Base-by-base conservation (phyloP, 2,113 vertebrate genomes). In the Actenoides hombroni region DNA sequence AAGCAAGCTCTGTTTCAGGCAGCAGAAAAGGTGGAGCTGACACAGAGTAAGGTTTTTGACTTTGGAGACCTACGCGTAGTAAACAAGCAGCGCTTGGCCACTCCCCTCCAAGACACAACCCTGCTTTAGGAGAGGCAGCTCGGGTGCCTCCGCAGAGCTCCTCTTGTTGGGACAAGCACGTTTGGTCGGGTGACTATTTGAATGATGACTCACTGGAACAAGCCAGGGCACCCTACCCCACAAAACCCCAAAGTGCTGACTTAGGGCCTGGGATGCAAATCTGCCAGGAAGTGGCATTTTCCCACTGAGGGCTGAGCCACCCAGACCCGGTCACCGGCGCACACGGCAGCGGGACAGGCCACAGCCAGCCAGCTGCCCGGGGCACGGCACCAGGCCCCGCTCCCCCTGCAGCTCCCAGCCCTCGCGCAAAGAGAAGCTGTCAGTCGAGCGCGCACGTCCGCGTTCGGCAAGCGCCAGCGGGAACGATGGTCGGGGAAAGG, bases 161-260 rank as follows among this genome's bases (percentile, higher is more conserved):
- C 92, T 97, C 95, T 28, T 97, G 94, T 97, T 97, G 87, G 97
- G 94, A 97, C 94, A 97, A 94, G 96, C 96, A 82, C 59, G 65
- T 84, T 83, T 82, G 76, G 88, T 65, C 82, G 7, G 59, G 83
- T 82, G 95, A 95, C 94, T 96, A 63, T 94, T 90, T 97, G 95
- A 96, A 95, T 91, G 91, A 95, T 98, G 97, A 98, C 91, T 98
- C 97, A 97, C 73, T 80, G n/a, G 39, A 77, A 94, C 97, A 97
- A 98, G 97, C 96, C 93, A 76, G 95, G 96, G 95, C 97, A 97
- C 69, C 92, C 90, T 35, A 90, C 76, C 82, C 51, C 90, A 92
- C 88, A 70, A 77, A 94, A 87, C 68, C 85, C 94, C 88, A 16
- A 91, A 95, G 46, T 97, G 97, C 97, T 97, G 97, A 97, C 91